Base-by-base conservation (phyloP, 64 coral and sea anemone genomes). In the Anthopleura sola region DNA sequence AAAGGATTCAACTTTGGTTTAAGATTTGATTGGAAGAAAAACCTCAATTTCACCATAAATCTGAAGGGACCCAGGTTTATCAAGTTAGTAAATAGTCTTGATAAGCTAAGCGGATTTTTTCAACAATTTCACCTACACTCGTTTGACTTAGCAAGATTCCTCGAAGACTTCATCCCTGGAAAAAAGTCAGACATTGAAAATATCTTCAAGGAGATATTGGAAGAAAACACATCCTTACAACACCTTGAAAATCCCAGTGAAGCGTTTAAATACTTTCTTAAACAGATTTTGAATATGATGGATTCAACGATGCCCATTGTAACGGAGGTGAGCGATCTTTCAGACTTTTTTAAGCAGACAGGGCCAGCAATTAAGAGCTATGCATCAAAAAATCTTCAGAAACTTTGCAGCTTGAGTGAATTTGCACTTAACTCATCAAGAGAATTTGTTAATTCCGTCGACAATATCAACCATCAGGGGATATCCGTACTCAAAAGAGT, bases 1-100 rank as follows among this genome's bases (percentile, higher is more conserved):
- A 75, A 62, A 37, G 9, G 29, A 0, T 92, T 94, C 50, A 87
- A 93, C 19, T 98, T 98, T 86, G 95, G 92, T 2, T 84, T 98
- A 31, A 80, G 80, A 12, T 98, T 98, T 82, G 84, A 98, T 56
- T 98, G 95, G 95, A 89, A 71, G 58, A 88, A 86, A 23, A 85
- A 60, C 24, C 75, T 98, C 20, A 84, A 92, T 26, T 94, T 94
- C 53, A 83, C 87, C 20, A 51, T 98, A 16, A 76, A 98, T 26
- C 77, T 94, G 23, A 94, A 86, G 48, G 84, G 75, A 33, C 57
- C 83, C 18, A 76, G 66, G 19, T 98, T 98, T 64, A 32, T 36
- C 15, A 88, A 81, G 33, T 88, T 94, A 66, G 9, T 83, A 24
- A 66, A 71, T 34, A 68, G 89, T 34, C 55, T 98, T 29, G 19